A percentile compares a stretch with the other conserved stretches of the same genome.
These are phyloP conservation scores for Synergus gifuensis DNA, from an alignment of 2,888 invertebrate genomes.

Conservation along the genomic window DNA sequence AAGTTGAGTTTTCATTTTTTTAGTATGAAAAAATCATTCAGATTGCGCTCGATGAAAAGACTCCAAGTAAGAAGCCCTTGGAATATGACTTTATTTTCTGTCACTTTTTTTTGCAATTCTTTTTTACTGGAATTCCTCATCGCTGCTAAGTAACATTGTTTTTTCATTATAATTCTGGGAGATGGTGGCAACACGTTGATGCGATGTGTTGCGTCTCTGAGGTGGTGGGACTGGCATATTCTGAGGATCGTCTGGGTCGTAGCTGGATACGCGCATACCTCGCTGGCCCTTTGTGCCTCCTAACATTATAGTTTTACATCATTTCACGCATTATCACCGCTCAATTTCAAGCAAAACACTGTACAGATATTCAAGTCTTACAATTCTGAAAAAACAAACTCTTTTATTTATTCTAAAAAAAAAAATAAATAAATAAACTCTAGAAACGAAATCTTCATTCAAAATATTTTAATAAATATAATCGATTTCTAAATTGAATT, in stretches of 20 bases:
- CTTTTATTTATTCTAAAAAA: neutral
- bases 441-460: neutral
- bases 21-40: conserved; percentile 29
- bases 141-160: conserved; percentile 96
- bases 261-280: conserved; percentile 83
- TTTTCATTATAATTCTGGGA: conserved; percentile 96
- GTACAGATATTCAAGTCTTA: conserved; percentile 10
- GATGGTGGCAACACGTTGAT: conserved; percentile 88
- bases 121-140: conserved; percentile 92
- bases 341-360: conserved; percentile 32
- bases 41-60: conserved; percentile 27
- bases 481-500: neutral
- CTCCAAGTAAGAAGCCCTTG: neutral
- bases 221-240: conserved; percentile 75
- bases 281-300: conserved; percentile 83
- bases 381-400: conserved; percentile 35
- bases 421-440: neutral
- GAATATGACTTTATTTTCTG: conserved; percentile 28
- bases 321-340: conserved; percentile 59
- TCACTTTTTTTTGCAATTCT: conserved; percentile 4
- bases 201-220: conserved; percentile 79
- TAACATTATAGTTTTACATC: conserved; percentile 62
- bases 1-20: conserved; percentile 21
- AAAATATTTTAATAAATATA: neutral
- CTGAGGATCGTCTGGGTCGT: conserved; percentile 85